A percentile compares a stretch with the other conserved stretches of the same genome.
phyloP scores from a whole-genome alignment of 2,113 vertebrate genomes.

The Carlito syrichta region DNA sequence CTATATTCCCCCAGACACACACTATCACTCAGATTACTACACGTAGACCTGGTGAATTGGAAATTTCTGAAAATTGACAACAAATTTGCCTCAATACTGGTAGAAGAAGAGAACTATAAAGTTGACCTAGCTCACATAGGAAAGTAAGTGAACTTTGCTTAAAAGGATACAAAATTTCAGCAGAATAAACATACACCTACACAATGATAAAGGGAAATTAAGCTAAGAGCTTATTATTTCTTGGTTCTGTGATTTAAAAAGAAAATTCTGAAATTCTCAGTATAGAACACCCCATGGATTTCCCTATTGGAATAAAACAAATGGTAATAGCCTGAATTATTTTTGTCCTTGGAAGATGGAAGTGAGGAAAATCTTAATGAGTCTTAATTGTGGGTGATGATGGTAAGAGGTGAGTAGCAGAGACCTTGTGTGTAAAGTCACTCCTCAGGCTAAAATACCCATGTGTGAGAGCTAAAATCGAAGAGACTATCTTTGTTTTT shows the following conservation, averaged over 20 bases:
- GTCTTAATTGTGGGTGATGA: conserved; percentile 53
- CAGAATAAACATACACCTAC: conserved; percentile 27
- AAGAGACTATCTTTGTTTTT: conserved; percentile 65
- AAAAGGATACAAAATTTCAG: conserved; percentile 15
- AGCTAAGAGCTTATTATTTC: conserved; percentile 53
- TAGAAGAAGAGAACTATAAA: background rate
- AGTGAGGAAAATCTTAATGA: conserved; percentile 72
- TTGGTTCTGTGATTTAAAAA: conserved; percentile 48
- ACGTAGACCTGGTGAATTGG: background rate
- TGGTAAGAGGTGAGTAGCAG: conserved; percentile 33
- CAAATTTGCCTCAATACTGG: fast-evolving
- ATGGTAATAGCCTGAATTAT: conserved; percentile 51
- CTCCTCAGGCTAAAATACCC: conserved; percentile 52
- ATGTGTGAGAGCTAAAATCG: conserved; percentile 1
- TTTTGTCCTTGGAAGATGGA: conserved; percentile 65
- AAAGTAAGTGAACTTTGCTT: conserved; percentile 28
- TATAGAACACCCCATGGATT: background rate
- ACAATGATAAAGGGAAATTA: conserved; percentile 47
- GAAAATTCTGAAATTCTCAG: conserved; percentile 52
- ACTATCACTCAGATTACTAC: background rate
- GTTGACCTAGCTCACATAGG: background rate
- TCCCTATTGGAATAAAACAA: conserved; percentile 60
- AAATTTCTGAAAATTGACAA: background rate
- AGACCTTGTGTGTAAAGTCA: conserved; percentile 35
- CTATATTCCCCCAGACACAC: background rate